Conservation (phyloP, 2,797 vertebrate species). For the Psittacula derbiana region DNA sequence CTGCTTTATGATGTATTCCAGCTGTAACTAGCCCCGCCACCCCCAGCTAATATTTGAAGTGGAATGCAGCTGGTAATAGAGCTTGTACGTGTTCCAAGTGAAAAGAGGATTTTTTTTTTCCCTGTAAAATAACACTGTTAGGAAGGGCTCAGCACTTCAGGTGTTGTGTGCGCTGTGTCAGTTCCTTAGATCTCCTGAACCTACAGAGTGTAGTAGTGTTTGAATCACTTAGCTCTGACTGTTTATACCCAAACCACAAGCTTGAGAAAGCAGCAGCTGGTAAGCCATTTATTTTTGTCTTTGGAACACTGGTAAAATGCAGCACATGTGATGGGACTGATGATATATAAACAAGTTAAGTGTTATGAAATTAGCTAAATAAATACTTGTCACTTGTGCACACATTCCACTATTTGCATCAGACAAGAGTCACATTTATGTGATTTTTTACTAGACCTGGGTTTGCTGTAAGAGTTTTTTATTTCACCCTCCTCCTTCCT, state of each 20-base stretch:
- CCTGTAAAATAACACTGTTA: slow-evolving; percentile 49
- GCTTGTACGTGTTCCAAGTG: slow-evolving; percentile 56
- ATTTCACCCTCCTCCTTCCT: not conserved
- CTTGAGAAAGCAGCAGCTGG: slow-evolving; percentile 68
- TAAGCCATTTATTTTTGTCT: slow-evolving; percentile 72
- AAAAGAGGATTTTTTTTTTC: slow-evolving; percentile 1
- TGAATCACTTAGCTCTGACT: slow-evolving; percentile 30
- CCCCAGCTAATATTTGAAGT: slow-evolving; percentile 61
- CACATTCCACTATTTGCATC: slow-evolving; percentile 18
- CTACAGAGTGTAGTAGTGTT: not conserved
- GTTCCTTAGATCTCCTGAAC: slow-evolving; percentile 18
- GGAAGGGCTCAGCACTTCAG: slow-evolving; percentile 56
- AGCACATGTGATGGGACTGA: slow-evolving; percentile 72
- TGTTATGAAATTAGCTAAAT: slow-evolving; percentile 63
- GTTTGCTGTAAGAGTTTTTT: not conserved
- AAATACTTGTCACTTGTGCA: slow-evolving; percentile 55
- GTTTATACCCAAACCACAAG: slow-evolving; percentile 73
- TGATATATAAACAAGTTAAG: slow-evolving; percentile 69
- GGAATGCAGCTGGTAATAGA: slow-evolving; percentile 67
- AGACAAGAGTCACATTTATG: not conserved
- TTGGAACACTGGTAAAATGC: slow-evolving; percentile 69
- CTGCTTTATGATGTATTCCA: slow-evolving; percentile 70
- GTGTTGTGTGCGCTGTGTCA: slow-evolving; percentile 67
- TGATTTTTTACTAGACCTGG: slow-evolving; percentile 36
- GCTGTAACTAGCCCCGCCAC: slow-evolving; percentile 64